Evolutionary conservation across 2,797 vertebrate species (phyloP).

Genomic region (Dendrocincla tyrannina): DNA sequence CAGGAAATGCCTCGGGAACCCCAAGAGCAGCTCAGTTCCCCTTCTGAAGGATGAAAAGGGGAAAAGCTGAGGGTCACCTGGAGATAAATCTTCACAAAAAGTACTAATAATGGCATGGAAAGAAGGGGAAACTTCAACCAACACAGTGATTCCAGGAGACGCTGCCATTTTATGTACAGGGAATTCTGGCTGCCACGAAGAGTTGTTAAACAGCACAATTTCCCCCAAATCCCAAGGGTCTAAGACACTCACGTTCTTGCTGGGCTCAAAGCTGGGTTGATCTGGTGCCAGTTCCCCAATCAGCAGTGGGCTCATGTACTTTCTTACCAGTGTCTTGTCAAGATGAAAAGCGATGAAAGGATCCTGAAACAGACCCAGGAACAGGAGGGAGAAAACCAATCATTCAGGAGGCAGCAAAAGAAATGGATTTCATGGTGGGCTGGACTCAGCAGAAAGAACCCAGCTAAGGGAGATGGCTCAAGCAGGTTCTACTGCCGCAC

Average conservation of each 20-base stretch:
- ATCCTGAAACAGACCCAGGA: slow-evolving; percentile 66
- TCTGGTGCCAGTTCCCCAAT: slow-evolving; percentile 81
- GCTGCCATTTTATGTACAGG: not conserved
- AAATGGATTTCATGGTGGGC: not conserved
- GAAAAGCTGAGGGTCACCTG: not conserved
- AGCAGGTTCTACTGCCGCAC: not conserved
- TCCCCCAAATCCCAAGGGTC: not conserved
- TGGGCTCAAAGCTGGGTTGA: slow-evolving; percentile 80
- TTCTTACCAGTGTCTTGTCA: slow-evolving; percentile 76
- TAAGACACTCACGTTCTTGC: slow-evolving; percentile 78
- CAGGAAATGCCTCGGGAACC: not conserved
- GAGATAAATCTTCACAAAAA: not conserved
- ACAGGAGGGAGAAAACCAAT: not conserved
- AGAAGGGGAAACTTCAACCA: not conserved
- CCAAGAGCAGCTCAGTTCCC: rapidly evolving
- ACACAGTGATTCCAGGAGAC: not conserved
- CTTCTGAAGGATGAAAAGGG: not conserved
- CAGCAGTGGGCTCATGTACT: slow-evolving; percentile 76
- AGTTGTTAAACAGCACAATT: not conserved
- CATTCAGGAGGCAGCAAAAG: not conserved
- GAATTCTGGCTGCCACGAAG: not conserved
- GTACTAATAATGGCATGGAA: not conserved
- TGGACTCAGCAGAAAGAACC: not conserved
- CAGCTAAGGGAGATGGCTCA: not conserved
- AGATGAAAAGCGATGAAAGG: slow-evolving; percentile 81